phyloP scores from a whole-genome alignment of 2,888 invertebrate species.

The Julus scanicus region DNA sequence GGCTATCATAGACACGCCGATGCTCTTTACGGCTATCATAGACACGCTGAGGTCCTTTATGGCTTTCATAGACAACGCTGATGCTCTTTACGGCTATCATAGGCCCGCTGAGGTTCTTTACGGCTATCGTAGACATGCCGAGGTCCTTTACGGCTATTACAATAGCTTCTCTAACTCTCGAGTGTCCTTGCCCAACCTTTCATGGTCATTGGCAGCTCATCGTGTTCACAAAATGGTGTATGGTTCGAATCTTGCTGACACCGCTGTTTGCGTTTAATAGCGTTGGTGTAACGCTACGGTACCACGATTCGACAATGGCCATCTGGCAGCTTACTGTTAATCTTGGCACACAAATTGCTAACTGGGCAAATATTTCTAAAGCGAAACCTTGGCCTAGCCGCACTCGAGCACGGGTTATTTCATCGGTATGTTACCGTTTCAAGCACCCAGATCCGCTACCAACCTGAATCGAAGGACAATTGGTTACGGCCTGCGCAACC shows the following conservation, averaged over 20 bases:
- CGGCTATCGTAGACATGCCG: too few species aligned
- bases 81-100: too few species aligned
- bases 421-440: not conserved
- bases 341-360: not conserved
- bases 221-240: not conserved
- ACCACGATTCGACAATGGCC: not conserved
- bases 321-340: conserved; percentile 1
- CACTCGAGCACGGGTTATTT: not conserved
- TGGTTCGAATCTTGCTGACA: not conserved
- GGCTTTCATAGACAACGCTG: too few species aligned
- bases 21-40: too few species aligned
- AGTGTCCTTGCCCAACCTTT: too few species aligned
- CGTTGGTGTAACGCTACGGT: not conserved
- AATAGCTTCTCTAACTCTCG: too few species aligned
- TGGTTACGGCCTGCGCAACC: conserved; percentile 55
- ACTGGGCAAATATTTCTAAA: not conserved
- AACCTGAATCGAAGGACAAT: conserved; percentile 57
- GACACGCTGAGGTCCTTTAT: too few species aligned
- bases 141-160: too few species aligned
- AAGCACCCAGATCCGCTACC: not conserved
- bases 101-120: too few species aligned
- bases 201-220: not conserved
- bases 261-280: not conserved
- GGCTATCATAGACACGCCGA: too few species aligned
- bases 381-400: not conserved